Conservation (phyloP, 2,888 invertebrate species). For the Melanostoma scalare region DNA sequence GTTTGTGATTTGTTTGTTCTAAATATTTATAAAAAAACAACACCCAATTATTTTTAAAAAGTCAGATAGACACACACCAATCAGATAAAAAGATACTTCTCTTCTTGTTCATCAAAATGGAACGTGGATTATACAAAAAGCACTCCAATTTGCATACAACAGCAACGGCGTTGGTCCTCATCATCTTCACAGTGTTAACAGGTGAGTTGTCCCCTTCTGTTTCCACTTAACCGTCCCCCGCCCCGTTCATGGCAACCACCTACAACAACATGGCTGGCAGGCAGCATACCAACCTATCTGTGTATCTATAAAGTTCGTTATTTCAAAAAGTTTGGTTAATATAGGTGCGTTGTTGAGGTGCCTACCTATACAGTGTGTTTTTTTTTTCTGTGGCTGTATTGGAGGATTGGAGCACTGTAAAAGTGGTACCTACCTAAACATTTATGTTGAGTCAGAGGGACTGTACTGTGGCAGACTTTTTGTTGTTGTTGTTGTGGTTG, state of each 20-base stretch:
- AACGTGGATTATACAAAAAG: slow-evolving; percentile 69
- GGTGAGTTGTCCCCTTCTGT: slow-evolving; percentile 53
- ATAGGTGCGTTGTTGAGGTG: slow-evolving; percentile 10
- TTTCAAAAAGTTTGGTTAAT: slow-evolving; percentile 48
- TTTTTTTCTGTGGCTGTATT: slow-evolving; percentile 9
- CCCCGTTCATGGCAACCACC: background rate
- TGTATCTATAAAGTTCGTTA: slow-evolving; percentile 60
- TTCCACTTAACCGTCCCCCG: background rate
- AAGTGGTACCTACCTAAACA: background rate
- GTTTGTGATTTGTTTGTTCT: no score
- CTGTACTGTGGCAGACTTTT: slow-evolving; percentile 35
- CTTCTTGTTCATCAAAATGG: slow-evolving; percentile 59
- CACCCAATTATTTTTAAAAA: slow-evolving; percentile 27
- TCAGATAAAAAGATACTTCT: slow-evolving; percentile 29
- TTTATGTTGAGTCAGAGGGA: slow-evolving; percentile 21
- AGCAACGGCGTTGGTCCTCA: slow-evolving; percentile 57
- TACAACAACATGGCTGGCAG: background rate
- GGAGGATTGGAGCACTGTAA: background rate
- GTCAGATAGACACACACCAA: slow-evolving; percentile 37
- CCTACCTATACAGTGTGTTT: slow-evolving; percentile 1
- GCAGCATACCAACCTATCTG: slow-evolving; percentile 10
- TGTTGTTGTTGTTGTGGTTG: slow-evolving; percentile 12
- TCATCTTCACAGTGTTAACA: slow-evolving; percentile 66
- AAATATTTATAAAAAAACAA: background rate
- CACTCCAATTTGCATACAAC: slow-evolving; percentile 61